Base-by-base conservation (phyloP, 2,888 invertebrate species). In the Dinocampus coccinellae region DNA sequence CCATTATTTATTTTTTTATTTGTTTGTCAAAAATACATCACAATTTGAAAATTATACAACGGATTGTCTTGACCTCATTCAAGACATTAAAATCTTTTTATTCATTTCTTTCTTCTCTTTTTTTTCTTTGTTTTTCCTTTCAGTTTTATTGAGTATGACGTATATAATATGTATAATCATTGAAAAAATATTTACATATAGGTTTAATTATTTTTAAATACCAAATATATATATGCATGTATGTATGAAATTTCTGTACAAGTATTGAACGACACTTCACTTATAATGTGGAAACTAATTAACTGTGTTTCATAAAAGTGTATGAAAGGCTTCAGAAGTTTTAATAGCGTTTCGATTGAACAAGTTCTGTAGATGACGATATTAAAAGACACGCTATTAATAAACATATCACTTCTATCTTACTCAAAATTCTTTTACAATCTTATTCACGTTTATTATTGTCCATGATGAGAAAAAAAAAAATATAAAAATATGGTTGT, bases 41-140 rank as follows among this genome's bases (percentile, higher is more conserved):
- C 52, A 39, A 47, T 33, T n/a, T 33, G 24, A 91, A 85, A 36
- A 39, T 67, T 39, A 62, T 63, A 70, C 75, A 73, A 73, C 72
- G 69, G 70, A 73, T 75, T 67, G 64, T 42, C 47, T 64, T 72
- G 72, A 72, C 73, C 70, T 73, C 73, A 70, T 53, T 53, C 65
- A 55, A 70, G 57, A 69, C 61, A 68, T 70, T 73, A 34, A 16
- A 58, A 36, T 60, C 53, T 36, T 26, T 52, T 70, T 6, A 65
- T 34, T 63, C 20, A 42, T 52, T 52, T 64, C 61, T 71, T 24
- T 47, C 7, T 55, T 58, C n/a, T 47, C 11, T 13, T 11, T 13
- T 39, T 39, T 1, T 4, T 13, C 13, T 39, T 9, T 34, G 24
- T 36, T 13, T 22, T 33, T 29, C 16, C n/a, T 39, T 47, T 24